These are phyloP conservation scores for Chironomus riparius DNA, from an alignment of 2,888 invertebrate species.

Conservation along the genomic window DNA sequence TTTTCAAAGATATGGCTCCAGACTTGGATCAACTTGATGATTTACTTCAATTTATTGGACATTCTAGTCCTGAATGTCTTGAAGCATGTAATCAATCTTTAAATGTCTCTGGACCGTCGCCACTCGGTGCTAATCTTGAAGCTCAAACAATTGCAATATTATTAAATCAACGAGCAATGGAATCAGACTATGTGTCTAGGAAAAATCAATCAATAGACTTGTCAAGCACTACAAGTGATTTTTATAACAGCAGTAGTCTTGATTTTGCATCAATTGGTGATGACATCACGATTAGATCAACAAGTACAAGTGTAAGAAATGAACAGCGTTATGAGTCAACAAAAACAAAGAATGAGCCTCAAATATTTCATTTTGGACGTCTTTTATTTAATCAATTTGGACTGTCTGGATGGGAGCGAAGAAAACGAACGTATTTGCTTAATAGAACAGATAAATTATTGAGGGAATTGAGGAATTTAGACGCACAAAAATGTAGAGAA, in stretches of 20 bases:
- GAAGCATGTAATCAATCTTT: slow-evolving; percentile 55
- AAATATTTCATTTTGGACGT: slow-evolving; percentile 72
- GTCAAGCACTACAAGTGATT: background rate
- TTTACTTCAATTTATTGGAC: slow-evolving; percentile 79
- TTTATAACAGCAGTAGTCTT: slow-evolving; percentile 7
- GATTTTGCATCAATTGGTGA: slow-evolving; percentile 21
- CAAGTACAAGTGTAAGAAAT: slow-evolving; percentile 3
- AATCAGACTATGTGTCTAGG: slow-evolving; percentile 59
- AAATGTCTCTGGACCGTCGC: slow-evolving; percentile 69
- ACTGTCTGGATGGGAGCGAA: slow-evolving; percentile 79
- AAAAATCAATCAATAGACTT: slow-evolving; percentile 30
- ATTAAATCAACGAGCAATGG: slow-evolving; percentile 74
- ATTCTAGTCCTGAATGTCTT: slow-evolving; percentile 83
- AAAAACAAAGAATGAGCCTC: slow-evolving; percentile 43
- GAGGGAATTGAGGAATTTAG: slow-evolving; percentile 85
- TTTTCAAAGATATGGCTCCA: slow-evolving; percentile 69
- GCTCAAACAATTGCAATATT: slow-evolving; percentile 78
- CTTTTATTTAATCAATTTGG: slow-evolving; percentile 87
- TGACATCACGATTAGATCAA: slow-evolving; percentile 16
- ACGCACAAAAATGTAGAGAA: slow-evolving; percentile 82
- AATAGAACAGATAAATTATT: slow-evolving; percentile 81
- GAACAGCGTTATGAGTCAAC: slow-evolving; percentile 20
- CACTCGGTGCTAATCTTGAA: slow-evolving; percentile 66
- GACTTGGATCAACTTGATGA: slow-evolving; percentile 90
- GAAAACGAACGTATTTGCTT: slow-evolving; percentile 74